Conservation (phyloP, 2,113 vertebrate genomes). For the Propithecus coquereli region DNA sequence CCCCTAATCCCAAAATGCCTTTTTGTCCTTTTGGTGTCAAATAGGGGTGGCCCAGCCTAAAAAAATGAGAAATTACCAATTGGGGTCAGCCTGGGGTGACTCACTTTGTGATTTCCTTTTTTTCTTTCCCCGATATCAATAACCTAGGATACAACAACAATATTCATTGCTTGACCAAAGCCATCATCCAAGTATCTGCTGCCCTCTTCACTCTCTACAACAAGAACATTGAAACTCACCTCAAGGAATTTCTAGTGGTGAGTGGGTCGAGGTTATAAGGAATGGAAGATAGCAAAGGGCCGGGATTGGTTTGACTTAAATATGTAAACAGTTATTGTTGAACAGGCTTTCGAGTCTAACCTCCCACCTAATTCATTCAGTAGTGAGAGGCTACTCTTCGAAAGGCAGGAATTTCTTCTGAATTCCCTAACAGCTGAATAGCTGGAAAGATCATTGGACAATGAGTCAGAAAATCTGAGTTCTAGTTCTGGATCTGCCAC, state of each 20-base stretch:
- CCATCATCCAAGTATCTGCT: slow-evolving; percentile 90
- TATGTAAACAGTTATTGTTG: background rate
- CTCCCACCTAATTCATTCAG: background rate
- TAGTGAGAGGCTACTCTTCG: background rate
- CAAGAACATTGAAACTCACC: slow-evolving; percentile 92
- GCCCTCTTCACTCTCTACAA: slow-evolving; percentile 93
- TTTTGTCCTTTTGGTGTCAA: background rate
- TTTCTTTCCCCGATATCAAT: background rate
- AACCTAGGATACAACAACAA: slow-evolving; percentile 92
- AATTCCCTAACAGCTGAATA: background rate
- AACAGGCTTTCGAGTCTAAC: background rate
- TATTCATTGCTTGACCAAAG: slow-evolving; percentile 92
- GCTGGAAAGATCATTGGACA: background rate
- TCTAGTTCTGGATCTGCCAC: background rate
- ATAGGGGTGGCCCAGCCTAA: background rate
- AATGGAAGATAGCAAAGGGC: background rate
- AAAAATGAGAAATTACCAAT: background rate
- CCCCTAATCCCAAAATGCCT: background rate
- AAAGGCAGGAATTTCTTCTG: background rate
- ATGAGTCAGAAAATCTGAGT: slow-evolving; percentile 20
- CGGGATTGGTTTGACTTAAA: background rate
- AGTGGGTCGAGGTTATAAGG: slow-evolving; percentile 38
- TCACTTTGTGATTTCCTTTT: background rate
- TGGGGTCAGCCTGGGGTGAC: background rate
- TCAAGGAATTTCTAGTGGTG: slow-evolving; percentile 94